phyloP scores from a whole-genome alignment of 1,140 invertebrate species.

The Acromyrmex charruanus region DNA sequence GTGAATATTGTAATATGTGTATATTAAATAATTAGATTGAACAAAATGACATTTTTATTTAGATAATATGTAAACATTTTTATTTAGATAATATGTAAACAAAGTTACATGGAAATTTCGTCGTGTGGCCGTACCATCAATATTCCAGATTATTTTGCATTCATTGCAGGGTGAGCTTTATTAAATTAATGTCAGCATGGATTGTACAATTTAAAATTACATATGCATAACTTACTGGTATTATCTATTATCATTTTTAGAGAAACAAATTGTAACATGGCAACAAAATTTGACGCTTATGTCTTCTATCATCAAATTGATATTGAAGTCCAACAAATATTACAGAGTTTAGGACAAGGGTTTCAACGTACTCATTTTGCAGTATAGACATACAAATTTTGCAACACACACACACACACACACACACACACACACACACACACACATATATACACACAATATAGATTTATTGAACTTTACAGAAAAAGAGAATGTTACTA shows the following conservation, averaged over 20 bases:
- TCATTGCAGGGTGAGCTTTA: conserved; percentile 88
- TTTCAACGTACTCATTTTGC: conserved; percentile 85
- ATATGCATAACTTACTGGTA: background rate
- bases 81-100: conserved; percentile 85
- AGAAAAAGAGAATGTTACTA: background rate
- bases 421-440: too few species aligned
- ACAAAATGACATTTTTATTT: conserved; percentile 49
- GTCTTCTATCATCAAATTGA: conserved; percentile 86
- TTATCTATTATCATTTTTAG: conserved; percentile 81
- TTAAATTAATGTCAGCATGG: conserved; percentile 23
- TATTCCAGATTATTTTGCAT: conserved; percentile 88
- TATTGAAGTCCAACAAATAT: conserved; percentile 85
- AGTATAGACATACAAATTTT: conserved; percentile 74
- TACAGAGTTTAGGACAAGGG: conserved; percentile 84
- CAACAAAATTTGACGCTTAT: conserved; percentile 87
- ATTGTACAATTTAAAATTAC: conserved; percentile 23
- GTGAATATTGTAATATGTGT: conserved; percentile 30
- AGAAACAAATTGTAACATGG: conserved; percentile 88
- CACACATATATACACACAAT: background rate
- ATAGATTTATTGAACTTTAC: background rate
- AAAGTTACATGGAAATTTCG: conserved; percentile 90
- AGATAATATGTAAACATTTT: conserved; percentile 86
- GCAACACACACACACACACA: too few species aligned
- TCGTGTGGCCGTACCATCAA: conserved; percentile 88
- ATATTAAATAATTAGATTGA: background rate